phyloP scores from a whole-genome alignment of 1,140 invertebrate species.

The Brachionus calyciflorus region DNA sequence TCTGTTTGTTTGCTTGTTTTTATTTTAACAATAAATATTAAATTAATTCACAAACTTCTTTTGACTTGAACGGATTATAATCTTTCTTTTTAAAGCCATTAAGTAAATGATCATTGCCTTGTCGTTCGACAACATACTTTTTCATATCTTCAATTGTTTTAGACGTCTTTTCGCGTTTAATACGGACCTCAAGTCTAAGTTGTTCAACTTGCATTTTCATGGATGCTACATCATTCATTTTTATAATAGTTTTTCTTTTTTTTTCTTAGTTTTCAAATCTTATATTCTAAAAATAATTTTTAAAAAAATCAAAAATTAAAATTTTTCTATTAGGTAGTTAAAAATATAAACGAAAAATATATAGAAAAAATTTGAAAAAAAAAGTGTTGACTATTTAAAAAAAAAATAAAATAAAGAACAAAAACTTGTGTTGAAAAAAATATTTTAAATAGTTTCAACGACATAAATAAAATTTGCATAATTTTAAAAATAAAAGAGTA shows the following conservation, averaged over 20 bases:
- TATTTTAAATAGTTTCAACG: constrained; percentile 18
- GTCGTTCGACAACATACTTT: not conserved
- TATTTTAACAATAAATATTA: too few relatives aligned
- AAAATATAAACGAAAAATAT: not conserved
- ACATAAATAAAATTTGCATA: constrained; percentile 38
- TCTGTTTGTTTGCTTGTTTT: not conserved
- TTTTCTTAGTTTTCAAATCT: not conserved
- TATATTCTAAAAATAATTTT: not conserved
- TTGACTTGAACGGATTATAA: constrained; percentile 25
- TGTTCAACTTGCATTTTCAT: constrained; percentile 41
- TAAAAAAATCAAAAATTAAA: too few relatives aligned
- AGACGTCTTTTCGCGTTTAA: constrained; percentile 41
- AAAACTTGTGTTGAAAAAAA: too few relatives aligned
- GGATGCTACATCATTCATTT: constrained; percentile 28
- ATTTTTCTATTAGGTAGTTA: too few relatives aligned
- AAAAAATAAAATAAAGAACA: too few relatives aligned
- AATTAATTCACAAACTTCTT: constrained; percentile 26
- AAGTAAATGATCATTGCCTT: constrained; percentile 18
- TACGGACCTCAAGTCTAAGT: constrained; percentile 5
- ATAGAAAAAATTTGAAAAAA: not conserved
- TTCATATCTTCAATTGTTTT: constrained; percentile 25
- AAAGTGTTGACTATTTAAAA: not conserved
- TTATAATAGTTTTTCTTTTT: not conserved
- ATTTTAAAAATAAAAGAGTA: not conserved
- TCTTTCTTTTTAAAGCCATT: constrained; percentile 45